Conservation (phyloP, 2,888 invertebrate genomes). For the Cryptocheilus praepositus region DNA sequence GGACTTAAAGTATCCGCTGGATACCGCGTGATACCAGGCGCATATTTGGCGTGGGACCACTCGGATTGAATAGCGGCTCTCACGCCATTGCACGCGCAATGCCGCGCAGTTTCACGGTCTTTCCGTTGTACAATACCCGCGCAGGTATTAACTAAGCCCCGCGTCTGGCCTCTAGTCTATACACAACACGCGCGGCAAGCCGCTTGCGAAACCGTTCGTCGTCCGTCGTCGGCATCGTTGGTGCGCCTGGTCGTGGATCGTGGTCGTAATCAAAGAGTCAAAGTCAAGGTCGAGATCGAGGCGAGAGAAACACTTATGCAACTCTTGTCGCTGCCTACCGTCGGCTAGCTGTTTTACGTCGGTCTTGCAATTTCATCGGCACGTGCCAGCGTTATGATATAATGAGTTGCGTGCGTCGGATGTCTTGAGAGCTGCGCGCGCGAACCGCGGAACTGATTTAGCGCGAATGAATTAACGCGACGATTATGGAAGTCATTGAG, state of each 20-base stretch:
- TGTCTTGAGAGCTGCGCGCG: too few relatives aligned
- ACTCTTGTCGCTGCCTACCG: conserved; percentile 35
- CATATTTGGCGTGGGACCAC: too few relatives aligned
- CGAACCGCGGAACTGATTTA: too few relatives aligned
- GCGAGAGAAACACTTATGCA: conserved; percentile 65
- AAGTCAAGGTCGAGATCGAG: conserved; percentile 71
- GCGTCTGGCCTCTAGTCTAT: conserved; percentile 24
- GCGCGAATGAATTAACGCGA: too few relatives aligned
- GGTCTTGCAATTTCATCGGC: background rate
- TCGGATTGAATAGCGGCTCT: too few relatives aligned
- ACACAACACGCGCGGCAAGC: conserved; percentile 26
- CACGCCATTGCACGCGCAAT: background rate
- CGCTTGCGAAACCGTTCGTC: conserved; percentile 56
- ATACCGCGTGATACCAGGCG: too few relatives aligned
- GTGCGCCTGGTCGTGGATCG: conserved; percentile 52
- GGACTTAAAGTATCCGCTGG: too few relatives aligned
- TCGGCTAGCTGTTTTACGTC: background rate
- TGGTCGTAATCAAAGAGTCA: conserved; percentile 70
- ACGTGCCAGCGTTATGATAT: background rate
- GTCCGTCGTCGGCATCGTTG: conserved; percentile 21
- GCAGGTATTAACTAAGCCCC: conserved; percentile 13
- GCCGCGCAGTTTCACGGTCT: conserved; percentile 19
- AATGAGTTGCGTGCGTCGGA: too few relatives aligned
- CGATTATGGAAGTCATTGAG: too few relatives aligned
- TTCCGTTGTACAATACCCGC: conserved; percentile 8